Base-by-base conservation (phyloP, 1,140 invertebrate species). In the Mycetomoellerius zeteki region DNA sequence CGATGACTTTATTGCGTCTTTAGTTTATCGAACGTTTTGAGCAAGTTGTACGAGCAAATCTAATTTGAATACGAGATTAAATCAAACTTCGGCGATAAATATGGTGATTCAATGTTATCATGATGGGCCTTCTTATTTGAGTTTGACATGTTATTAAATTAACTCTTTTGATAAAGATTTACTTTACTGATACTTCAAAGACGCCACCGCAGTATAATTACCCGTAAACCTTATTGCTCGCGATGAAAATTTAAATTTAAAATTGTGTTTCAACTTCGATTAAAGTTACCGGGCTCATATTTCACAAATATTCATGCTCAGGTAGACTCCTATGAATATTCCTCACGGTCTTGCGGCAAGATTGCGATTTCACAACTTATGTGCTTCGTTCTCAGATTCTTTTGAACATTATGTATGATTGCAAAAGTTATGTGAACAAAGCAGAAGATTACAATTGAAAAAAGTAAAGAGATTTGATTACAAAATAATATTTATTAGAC, bases 231-330 rank as follows among this genome's bases (percentile, higher is more conserved):
- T 43, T 47, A 60, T 64, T 33, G 80, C 67, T 56, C 24, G 27
- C 69, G 37, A 84, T 60, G 80, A 21, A 73, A 58, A 82, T 84
- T 84, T 84, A 71, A 84, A 84, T 84, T 84, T 84, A 71, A 84
- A 84, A 84, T 84, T 73, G 30, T 14, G 69, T 73, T 84, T 73
- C 69, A 73, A 73, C 67, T 84, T 84, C 69, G 69, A 73, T 84
- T 84, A 84, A 84, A 84, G 67, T 84, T 84, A 84, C 67, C 37
- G 69, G 37, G 16, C 67, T 84, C 80, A 84, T 84, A 73, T 73
- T 73, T 84, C 69, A 73, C 80, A 73, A 73, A 84, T 84, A 73
- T 84, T 84, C 80, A 84, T 71, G 37, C 27, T 56, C 14, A 37
- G 80, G 1, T 73, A 58, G 65, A 81, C 43, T 73, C 80, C 54